Conservation (phyloP, 2,113 vertebrate species). For the Amphilophus citrinellus region DNA sequence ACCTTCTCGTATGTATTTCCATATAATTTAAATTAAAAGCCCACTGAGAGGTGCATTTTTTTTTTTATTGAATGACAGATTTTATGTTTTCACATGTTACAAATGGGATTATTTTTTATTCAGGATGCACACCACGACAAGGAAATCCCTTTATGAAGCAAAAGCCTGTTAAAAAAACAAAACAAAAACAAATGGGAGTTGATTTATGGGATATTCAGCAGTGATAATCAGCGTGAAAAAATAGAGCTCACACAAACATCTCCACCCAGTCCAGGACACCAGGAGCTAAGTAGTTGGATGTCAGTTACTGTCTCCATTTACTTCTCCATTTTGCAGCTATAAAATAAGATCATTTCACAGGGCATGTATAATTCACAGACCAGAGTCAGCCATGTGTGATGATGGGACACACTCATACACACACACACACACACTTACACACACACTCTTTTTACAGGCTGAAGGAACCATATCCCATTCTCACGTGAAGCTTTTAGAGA, state of each 20-base stretch:
- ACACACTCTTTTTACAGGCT: conserved; percentile 58
- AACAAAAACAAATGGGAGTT: background rate
- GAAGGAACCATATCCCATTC: conserved; percentile 57
- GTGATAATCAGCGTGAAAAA: conserved; percentile 19
- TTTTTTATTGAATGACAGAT: background rate
- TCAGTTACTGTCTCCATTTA: conserved; percentile 69
- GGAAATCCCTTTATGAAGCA: background rate
- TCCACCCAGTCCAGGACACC: conserved; percentile 58
- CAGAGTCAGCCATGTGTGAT: conserved; percentile 76
- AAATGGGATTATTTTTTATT: background rate
- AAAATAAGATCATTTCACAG: conserved; percentile 83
- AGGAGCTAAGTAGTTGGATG: conserved; percentile 60
- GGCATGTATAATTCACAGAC: conserved; percentile 83
- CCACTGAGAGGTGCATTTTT: background rate
- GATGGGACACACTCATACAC: conserved; percentile 53
- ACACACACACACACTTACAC: conserved; percentile 13
- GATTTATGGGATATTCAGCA: background rate
- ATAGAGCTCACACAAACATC: conserved; percentile 45
- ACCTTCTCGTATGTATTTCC: background rate
- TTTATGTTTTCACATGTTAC: background rate
- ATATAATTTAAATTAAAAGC: background rate
- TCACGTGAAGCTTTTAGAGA: conserved; percentile 65
- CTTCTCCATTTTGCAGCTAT: conserved; percentile 72
- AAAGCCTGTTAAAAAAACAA: background rate
- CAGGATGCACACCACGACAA: background rate